These are phyloP conservation scores for Lepus oiostolus DNA, from an alignment of 2,797 vertebrate genomes.

Conservation along the genomic window DNA sequence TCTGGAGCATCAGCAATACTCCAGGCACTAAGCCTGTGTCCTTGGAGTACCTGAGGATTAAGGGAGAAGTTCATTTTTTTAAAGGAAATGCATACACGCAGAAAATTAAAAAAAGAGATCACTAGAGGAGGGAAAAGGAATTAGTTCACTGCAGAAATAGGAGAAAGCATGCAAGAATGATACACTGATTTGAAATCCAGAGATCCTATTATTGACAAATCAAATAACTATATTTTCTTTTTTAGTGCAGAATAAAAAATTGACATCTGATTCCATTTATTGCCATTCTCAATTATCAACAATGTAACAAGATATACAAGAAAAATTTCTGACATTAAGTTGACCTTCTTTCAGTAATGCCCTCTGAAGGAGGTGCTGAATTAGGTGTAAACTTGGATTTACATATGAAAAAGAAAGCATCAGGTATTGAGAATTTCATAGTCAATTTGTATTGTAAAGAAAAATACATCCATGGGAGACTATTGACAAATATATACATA, in stretches of 20 bases:
- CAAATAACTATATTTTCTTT: constrained; percentile 63
- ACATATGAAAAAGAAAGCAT: background rate
- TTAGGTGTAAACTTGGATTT: constrained; percentile 50
- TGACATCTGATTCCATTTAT: constrained; percentile 59
- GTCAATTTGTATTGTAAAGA: background rate
- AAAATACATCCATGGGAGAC: background rate
- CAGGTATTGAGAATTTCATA: background rate
- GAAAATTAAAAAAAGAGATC: background rate
- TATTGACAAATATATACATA: constrained; percentile 7
- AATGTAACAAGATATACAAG: constrained; percentile 23
- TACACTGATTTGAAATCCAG: background rate
- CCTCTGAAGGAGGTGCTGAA: constrained; percentile 43
- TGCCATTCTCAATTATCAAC: constrained; percentile 59
- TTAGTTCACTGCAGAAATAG: background rate
- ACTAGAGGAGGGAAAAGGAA: constrained; percentile 3
- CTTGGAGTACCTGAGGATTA: background rate
- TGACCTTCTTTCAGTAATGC: constrained; percentile 45
- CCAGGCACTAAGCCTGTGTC: background rate
- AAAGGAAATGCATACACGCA: constrained; percentile 11
- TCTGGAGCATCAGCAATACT: background rate
- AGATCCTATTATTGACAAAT: constrained; percentile 50
- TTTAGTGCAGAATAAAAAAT: constrained; percentile 22
- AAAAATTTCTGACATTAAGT: constrained; percentile 56
- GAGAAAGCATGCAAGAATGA: background rate
- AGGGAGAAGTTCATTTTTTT: background rate